Conservation (phyloP, 2,113 vertebrate species). For the Carettochelys insculpta region DNA sequence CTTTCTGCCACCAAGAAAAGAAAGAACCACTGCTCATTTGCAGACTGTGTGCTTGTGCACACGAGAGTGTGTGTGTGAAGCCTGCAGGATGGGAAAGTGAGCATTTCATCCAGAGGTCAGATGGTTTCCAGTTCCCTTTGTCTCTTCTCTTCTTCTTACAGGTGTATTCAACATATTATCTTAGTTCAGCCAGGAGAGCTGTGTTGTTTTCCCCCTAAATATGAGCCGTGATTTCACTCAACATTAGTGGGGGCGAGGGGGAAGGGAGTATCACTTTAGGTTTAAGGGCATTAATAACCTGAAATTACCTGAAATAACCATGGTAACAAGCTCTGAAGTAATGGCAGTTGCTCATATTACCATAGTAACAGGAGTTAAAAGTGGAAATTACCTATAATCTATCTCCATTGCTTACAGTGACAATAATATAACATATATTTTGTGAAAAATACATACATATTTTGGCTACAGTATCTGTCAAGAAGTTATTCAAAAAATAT, state of each 20-base stretch:
- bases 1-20: not conserved
- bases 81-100: not conserved
- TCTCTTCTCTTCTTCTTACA: not conserved
- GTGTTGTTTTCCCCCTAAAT: not conserved
- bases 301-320: conserved; percentile 73
- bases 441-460: conserved; percentile 30
- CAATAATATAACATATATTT: conserved; percentile 42
- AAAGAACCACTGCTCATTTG: not conserved
- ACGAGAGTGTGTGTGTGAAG: rapidly evolving
- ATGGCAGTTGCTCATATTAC: conserved; percentile 65
- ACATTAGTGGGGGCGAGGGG: not conserved
- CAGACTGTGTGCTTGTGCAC: not conserved
- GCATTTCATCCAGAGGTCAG: not conserved
- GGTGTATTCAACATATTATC: rapidly evolving
- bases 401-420: conserved; percentile 56
- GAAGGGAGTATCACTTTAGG: conserved; percentile 51
- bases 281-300: conserved; percentile 66
- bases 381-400: conserved; percentile 69
- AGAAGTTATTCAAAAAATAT: conserved; percentile 58
- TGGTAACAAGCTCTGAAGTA: conserved; percentile 70
- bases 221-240: conserved; percentile 50
- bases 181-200: not conserved
- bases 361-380: conserved; percentile 69
- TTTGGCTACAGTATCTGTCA: conserved; percentile 54
- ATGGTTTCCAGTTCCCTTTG: not conserved